phyloP scores from a whole-genome alignment of 2,888 invertebrate species.

The Microchrysa polita region DNA sequence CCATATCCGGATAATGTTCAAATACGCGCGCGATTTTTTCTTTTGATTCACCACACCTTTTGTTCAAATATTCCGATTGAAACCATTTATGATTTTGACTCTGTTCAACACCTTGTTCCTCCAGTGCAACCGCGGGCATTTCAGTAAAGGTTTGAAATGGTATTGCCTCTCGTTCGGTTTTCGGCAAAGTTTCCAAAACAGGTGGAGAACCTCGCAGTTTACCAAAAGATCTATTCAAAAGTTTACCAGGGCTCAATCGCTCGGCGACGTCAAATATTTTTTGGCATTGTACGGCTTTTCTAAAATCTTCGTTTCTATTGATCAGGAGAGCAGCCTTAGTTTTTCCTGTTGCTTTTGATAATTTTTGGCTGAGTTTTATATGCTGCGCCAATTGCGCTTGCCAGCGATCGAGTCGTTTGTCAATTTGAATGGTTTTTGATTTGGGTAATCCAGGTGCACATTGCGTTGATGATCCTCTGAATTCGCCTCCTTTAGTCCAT shows the following conservation, averaged over 20 bases:
- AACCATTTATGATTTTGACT: conserved; percentile 40
- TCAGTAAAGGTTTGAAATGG: conserved; percentile 36
- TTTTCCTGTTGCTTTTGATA: conserved; percentile 43
- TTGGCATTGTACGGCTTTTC: conserved; percentile 37
- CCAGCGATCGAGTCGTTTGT: conserved; percentile 16
- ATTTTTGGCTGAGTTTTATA: conserved; percentile 16
- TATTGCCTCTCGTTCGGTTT: conserved; percentile 16
- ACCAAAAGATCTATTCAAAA: conserved; percentile 2
- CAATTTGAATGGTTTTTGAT: not conserved
- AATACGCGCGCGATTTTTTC: conserved; percentile 27
- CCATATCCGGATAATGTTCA: conserved; percentile 35
- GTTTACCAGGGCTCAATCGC: conserved; percentile 25
- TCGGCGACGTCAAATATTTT: conserved; percentile 43
- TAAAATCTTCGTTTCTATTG: conserved; percentile 36
- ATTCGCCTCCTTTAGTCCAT: conserved; percentile 25
- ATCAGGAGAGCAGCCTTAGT: conserved; percentile 20
- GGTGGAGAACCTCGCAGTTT: conserved; percentile 17
- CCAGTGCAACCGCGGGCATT: conserved; percentile 21
- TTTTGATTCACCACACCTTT: conserved; percentile 4
- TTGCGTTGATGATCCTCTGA: conserved; percentile 15
- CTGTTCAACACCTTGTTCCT: conserved; percentile 30
- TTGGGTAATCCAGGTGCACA: conserved; percentile 12
- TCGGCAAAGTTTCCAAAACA: conserved; percentile 38
- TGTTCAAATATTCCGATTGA: conserved; percentile 42
- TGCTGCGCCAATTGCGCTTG: conserved; percentile 23